These are phyloP conservation scores for Protobothrops flavoviridis DNA, from an alignment of 2,113 vertebrate genomes.

Conservation along the genomic window DNA sequence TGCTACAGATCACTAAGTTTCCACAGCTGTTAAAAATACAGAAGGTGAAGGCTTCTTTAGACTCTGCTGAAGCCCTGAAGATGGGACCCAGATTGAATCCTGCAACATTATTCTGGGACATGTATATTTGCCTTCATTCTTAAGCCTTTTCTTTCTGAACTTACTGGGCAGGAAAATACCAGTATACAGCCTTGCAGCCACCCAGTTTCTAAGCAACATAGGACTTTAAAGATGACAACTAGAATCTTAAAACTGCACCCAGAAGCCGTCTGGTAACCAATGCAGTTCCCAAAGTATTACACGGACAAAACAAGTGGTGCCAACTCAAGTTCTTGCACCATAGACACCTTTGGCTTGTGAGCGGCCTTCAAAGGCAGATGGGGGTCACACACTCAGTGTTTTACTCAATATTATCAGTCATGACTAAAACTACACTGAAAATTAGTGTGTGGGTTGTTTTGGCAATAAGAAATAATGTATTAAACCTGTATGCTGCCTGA, in stretches of 20 bases:
- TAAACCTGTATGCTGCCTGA: neutral
- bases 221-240: neutral
- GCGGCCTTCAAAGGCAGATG: neutral
- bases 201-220: neutral
- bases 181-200: neutral
- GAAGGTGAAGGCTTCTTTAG: neutral
- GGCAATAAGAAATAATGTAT: neutral
- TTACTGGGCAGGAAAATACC: neutral
- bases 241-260: neutral
- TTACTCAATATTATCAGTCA: neutral
- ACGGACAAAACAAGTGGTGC: neutral
- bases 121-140: neutral
- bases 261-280: neutral
- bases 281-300: neutral
- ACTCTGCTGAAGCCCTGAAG: too few relatives aligned
- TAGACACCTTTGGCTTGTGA: neutral
- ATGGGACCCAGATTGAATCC: neutral
- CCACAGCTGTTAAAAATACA: neutral
- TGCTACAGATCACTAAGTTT: neutral
- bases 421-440: neutral
- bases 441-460: neutral
- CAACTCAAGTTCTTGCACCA: neutral
- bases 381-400: neutral
- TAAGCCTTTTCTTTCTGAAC: neutral
- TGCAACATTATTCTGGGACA: neutral